Base-by-base conservation (phyloP, 2,888 invertebrate genomes). In the Apodemia zela region DNA sequence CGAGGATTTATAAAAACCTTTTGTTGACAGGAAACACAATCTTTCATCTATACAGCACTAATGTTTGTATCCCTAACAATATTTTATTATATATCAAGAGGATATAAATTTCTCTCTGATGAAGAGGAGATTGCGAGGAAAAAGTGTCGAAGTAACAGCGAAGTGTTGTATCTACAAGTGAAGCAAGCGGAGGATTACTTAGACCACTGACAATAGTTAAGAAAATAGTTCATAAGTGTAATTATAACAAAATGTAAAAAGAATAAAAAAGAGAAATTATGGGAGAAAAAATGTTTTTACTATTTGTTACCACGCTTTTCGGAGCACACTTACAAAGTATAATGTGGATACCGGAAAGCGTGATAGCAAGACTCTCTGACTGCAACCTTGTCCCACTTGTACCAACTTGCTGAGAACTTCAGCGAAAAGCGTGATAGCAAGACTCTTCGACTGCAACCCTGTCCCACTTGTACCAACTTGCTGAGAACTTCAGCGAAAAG, bases 1-100 rank as follows among this genome's bases (percentile, higher is more conserved):
- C 13, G 13, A 38, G 38, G 13, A 3, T 13, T 38, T 38, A 13
- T 38, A 38, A 8, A 38, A 13, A 13, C 3, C 0, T 29, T 61
- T 66, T 61, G 64, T 71, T 93, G 92, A 29, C 89, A 97, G 96
- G 94, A 94, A 17, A 93, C 92, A 47, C 96, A 97, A 75, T 96
- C 96, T 78, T 94, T 96, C 83, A 88, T 97, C 63, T 97, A 96
- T 81, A 95, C 96, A n/a, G 94, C 89, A 0, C 83, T 97, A 54
- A 97, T 97, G 96, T 88, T 94, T 17, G 74, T 93, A 0, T 95
- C 96, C 63, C 95, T 96, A 85, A 64, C 94, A 0, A 76, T 96
- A 33, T 97, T 97, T 78, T 93, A 94, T 58, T 82, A 93, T 60
- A 71, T 85, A 57, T 72, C 81, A 0, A 73, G 75, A n/a, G 75